Evolutionary conservation across 2,113 vertebrate genomes (phyloP).

Genomic region (Oryctolagus cuniculus): DNA sequence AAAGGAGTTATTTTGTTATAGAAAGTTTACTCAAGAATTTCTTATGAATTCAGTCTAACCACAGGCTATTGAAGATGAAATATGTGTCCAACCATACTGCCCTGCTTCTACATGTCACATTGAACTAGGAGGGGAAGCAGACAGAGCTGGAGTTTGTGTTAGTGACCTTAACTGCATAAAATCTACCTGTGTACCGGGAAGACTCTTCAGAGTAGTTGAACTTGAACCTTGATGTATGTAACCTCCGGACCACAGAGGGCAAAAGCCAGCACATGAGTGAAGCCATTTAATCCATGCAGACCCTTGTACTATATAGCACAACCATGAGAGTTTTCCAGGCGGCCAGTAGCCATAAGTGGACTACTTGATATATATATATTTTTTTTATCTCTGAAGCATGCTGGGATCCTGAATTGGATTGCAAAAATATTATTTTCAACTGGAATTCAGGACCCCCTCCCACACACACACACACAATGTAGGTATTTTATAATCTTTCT

Average conservation of each 20-base stretch:
- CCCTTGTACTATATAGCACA: background rate
- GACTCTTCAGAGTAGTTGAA: background rate
- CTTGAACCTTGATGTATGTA: background rate
- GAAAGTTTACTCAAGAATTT: conserved; percentile 17
- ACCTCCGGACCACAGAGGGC: background rate
- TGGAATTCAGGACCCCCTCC: background rate
- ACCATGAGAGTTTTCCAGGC: background rate
- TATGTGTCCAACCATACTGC: background rate
- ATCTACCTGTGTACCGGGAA: background rate
- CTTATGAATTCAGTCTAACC: background rate
- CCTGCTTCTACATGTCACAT: background rate
- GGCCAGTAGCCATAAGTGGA: background rate
- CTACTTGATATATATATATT: background rate
- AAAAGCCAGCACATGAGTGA: background rate
- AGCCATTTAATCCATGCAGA: background rate
- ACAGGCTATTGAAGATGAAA: background rate
- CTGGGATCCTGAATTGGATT: background rate
- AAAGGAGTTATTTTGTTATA: background rate
- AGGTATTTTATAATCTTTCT: background rate
- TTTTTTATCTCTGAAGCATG: conserved; percentile 2
- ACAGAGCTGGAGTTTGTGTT: background rate
- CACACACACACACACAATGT: no score
- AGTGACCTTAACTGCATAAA: background rate
- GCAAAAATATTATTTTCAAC: background rate
- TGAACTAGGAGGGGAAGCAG: background rate